Conservation (phyloP, 1,140 invertebrate species). For the Euschistus heros region DNA sequence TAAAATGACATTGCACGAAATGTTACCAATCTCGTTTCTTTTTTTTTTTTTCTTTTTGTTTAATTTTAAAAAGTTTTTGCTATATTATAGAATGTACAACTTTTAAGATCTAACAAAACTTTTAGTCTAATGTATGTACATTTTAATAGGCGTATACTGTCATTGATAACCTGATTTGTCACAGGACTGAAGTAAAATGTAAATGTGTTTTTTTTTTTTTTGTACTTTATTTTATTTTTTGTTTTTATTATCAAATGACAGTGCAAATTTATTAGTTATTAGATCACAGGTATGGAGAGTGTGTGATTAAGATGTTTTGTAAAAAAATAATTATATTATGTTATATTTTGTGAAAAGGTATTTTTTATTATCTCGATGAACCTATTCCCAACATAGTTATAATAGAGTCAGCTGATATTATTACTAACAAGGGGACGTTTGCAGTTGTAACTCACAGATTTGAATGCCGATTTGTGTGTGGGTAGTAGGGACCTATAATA, state of each 20-base stretch:
- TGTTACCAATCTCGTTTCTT: conserved; percentile 22
- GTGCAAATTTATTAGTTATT: conserved; percentile 15
- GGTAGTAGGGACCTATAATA: too few species aligned
- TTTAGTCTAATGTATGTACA: conserved; percentile 22
- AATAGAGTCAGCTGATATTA: too few species aligned
- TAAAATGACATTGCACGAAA: conserved; percentile 25
- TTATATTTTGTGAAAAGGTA: conserved; percentile 24
- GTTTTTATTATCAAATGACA: conserved; percentile 11
- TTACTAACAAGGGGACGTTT: too few species aligned
- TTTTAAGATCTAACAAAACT: conserved; percentile 23
- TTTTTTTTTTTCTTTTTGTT: conserved; percentile 11
- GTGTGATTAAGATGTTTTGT: conserved; percentile 24
- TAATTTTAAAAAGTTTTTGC: conserved; percentile 3
- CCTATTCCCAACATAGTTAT: background rate
- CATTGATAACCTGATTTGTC: conserved; percentile 14
- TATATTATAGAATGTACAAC: conserved; percentile 19
- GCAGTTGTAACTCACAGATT: too few species aligned
- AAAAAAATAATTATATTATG: conserved; percentile 26
- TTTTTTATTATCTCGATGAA: background rate
- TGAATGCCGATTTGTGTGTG: too few species aligned
- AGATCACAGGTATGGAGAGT: conserved; percentile 12
- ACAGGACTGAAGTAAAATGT: conserved; percentile 21
- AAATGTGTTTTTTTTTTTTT: conserved; percentile 11
- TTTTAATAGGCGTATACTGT: conserved; percentile 19
- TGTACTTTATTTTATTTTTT: conserved; percentile 9